Percentiles rank a stretch among this genome's conserved stretches.
Conservation (phyloP, 2,113 vertebrate genomes). For the Clarias magur region DNA sequence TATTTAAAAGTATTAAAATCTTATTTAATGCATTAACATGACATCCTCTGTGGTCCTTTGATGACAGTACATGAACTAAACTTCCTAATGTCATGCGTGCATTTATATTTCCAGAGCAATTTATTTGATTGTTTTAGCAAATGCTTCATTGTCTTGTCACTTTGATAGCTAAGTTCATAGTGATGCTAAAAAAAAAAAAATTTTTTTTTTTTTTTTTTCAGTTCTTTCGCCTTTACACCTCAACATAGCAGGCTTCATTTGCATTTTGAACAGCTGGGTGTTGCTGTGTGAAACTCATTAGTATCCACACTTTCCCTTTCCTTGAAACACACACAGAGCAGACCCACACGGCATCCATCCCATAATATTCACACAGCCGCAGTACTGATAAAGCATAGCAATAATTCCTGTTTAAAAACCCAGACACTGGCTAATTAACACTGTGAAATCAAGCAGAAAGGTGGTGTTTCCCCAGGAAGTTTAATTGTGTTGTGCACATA, state of each 20-base stretch:
- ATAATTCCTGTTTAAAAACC: slow-evolving; percentile 68
- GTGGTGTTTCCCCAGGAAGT: slow-evolving; percentile 64
- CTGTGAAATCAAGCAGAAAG: slow-evolving; percentile 77
- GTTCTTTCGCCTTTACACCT: neutral
- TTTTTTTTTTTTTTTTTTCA: neutral
- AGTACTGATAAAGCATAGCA: slow-evolving; percentile 66
- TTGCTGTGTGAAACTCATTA: slow-evolving; percentile 77
- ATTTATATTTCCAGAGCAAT: neutral
- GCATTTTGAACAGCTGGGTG: slow-evolving; percentile 71
- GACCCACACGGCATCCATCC: slow-evolving; percentile 60
- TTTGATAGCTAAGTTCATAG: neutral
- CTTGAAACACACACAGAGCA: slow-evolving; percentile 58
- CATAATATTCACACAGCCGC: slow-evolving; percentile 70
- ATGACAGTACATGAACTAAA: neutral
- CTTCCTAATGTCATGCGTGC: neutral
- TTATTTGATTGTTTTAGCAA: neutral
- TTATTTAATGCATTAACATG: neutral
- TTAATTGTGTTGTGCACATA: slow-evolving; percentile 66
- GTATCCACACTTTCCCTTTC: slow-evolving; percentile 65
- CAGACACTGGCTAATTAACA: slow-evolving; percentile 73
- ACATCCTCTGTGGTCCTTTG: neutral
- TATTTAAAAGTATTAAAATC: neutral
- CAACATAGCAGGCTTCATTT: slow-evolving; percentile 57
- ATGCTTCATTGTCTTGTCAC: neutral
- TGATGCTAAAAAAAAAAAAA: too few relatives aligned